Evolutionary conservation across 2,113 vertebrate genomes (phyloP).

Genomic region (Anser brachyrhynchus): DNA sequence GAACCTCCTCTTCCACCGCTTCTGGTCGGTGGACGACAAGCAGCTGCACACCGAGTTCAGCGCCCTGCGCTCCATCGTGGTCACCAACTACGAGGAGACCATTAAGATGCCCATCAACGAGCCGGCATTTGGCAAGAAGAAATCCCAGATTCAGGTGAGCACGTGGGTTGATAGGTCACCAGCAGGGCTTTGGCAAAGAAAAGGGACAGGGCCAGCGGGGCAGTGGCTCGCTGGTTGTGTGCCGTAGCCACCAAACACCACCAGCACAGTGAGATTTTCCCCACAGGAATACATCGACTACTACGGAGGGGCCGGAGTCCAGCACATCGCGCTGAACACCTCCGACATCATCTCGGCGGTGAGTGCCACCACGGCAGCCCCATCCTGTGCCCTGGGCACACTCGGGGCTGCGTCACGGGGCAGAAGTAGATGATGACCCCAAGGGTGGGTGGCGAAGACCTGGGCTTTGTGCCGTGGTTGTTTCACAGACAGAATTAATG

Average conservation of each 20-base stretch:
- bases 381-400: background rate
- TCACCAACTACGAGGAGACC: conserved; percentile 93
- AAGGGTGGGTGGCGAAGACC: no score
- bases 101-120: conserved; percentile 99
- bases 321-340: conserved; percentile 95
- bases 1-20: conserved; percentile 94
- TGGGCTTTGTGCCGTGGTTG: background rate
- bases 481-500: background rate
- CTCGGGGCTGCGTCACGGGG: background rate
- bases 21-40: conserved; percentile 97
- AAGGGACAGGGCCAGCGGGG: background rate
- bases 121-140: conserved; percentile 87
- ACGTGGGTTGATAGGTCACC: background rate
- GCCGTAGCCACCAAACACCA: background rate
- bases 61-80: conserved; percentile 92
- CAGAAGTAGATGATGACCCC: background rate
- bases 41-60: conserved; percentile 94
- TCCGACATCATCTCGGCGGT: conserved; percentile 89
- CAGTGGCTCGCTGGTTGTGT: background rate
- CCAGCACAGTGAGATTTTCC: rapidly evolving
- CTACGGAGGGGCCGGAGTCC: conserved; percentile 91
- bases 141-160: conserved; percentile 93
- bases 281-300: conserved; percentile 93
- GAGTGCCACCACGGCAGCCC: conserved; percentile 25
- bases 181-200: background rate